Evolutionary conservation across 2,113 vertebrate genomes (phyloP).

Genomic region (Tonatia bakeri): DNA sequence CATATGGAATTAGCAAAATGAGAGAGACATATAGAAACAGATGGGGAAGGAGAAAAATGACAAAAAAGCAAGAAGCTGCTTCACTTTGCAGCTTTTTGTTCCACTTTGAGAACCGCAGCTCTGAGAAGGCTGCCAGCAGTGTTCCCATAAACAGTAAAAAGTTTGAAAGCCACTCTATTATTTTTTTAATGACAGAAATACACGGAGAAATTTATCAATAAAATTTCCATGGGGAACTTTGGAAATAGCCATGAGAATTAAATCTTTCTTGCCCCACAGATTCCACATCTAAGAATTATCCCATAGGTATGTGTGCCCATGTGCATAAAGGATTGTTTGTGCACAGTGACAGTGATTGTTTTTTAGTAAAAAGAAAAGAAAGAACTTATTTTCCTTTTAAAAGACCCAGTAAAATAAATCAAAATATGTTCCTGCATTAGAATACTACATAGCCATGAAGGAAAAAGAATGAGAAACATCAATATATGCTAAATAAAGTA

Average conservation of each 20-base stretch:
- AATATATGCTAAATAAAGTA: background rate
- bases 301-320: background rate
- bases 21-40: background rate
- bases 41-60: background rate
- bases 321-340: background rate
- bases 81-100: background rate
- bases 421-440: background rate
- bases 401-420: background rate
- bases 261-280: background rate
- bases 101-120: background rate
- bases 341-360: background rate
- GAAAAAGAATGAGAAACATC: background rate
- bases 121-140: background rate
- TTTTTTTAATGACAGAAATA: background rate
- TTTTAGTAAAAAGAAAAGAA: constrained; percentile 24
- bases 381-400: background rate
- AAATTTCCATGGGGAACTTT: background rate
- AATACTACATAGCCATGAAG: background rate
- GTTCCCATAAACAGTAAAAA: background rate
- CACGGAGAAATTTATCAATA: background rate
- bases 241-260: background rate
- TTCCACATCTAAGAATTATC: background rate
- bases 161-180: background rate
- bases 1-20: background rate
- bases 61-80: background rate